These are phyloP conservation scores for Tribolium madens DNA, from an alignment of 1,140 invertebrate genomes.

Conservation along the genomic window DNA sequence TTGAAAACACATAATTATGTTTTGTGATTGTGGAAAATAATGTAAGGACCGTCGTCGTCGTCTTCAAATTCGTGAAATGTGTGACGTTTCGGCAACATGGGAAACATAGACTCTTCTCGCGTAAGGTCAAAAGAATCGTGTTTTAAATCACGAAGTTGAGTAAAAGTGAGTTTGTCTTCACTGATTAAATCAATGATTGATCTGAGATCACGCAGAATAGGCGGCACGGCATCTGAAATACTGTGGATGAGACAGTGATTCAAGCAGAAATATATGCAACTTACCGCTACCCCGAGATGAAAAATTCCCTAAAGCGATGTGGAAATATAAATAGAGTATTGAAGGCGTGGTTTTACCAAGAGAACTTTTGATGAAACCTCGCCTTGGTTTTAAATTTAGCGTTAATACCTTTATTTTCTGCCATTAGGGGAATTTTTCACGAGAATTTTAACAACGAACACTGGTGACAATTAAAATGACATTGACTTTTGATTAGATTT, in stretches of 20 bases:
- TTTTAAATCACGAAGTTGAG: too few relatives aligned
- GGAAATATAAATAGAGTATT: conserved; percentile 9
- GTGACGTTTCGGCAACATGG: background rate
- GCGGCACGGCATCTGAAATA: conserved; percentile 1
- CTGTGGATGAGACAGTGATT: background rate
- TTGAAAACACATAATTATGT: too few relatives aligned
- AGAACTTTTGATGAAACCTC: background rate
- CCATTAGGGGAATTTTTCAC: conserved; percentile 23
- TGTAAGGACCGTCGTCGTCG: background rate
- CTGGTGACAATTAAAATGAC: background rate
- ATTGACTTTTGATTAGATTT: background rate
- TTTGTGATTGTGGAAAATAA: too few relatives aligned
- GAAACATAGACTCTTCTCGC: background rate
- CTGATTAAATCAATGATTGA: background rate
- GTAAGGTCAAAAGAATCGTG: background rate
- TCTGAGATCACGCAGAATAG: background rate
- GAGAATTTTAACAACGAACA: conserved; percentile 19
- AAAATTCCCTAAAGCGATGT: conserved; percentile 17
- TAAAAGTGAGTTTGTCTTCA: too few relatives aligned
- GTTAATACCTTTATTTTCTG: background rate
- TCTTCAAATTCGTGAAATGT: background rate
- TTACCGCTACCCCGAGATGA: conserved; percentile 11
- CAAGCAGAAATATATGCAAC: background rate
- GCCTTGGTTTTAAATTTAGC: background rate
- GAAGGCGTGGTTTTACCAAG: conserved; percentile 17